These are phyloP conservation scores for Oncorhynchus masou DNA, from an alignment of 2,113 vertebrate species.

Conservation along the genomic window DNA sequence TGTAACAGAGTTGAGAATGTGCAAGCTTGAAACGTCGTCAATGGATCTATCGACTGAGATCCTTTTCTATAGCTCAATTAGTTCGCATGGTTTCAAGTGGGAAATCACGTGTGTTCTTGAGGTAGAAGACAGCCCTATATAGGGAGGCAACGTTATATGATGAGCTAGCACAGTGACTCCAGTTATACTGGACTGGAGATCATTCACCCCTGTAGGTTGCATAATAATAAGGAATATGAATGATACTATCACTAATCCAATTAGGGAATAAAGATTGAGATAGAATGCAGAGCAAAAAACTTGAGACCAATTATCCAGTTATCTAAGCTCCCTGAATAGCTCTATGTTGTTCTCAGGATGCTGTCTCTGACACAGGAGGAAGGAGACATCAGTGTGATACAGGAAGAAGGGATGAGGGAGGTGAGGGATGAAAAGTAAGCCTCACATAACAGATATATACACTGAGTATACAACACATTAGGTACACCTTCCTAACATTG, in stretches of 20 bases:
- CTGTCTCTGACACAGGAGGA: constrained; percentile 11
- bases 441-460: neutral
- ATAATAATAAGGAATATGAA: constrained; percentile 39
- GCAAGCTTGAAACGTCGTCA: too few relatives aligned
- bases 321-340: constrained; percentile 20
- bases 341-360: constrained; percentile 42
- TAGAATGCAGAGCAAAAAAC: constrained; percentile 38
- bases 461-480: neutral
- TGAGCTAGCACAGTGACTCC: too few relatives aligned
- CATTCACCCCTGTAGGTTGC: neutral
- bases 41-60: too few relatives aligned
- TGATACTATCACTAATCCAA: constrained; percentile 53
- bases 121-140: too few relatives aligned
- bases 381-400: neutral
- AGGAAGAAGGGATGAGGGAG: too few relatives aligned
- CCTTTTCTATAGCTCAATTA: too few relatives aligned
- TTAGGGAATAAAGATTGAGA: constrained; percentile 42
- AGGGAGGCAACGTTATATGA: too few relatives aligned
- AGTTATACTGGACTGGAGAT: too few relatives aligned
- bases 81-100: too few relatives aligned
- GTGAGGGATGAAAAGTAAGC: neutral
- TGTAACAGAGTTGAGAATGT: too few relatives aligned
- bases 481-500: too few relatives aligned
- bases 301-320: constrained; percentile 15
- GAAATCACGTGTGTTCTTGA: too few relatives aligned